phyloP scores from a whole-genome alignment of 2,888 invertebrate species.

The Tuberolachnus salignus region DNA sequence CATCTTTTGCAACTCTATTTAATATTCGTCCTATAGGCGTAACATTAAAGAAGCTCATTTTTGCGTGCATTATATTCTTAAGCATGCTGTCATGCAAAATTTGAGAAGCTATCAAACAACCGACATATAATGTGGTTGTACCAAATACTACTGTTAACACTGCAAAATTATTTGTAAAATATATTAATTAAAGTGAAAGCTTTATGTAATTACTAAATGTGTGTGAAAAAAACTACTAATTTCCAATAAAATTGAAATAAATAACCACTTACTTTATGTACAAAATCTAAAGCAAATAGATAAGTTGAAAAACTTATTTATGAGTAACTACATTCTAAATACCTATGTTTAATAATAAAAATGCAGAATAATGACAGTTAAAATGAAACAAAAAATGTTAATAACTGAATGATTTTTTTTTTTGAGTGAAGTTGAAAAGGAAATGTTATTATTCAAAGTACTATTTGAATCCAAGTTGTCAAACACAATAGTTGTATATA shows the following conservation, averaged over 20 bases:
- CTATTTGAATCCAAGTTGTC: too few species aligned
- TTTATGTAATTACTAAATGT: neutral
- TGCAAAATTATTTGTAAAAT: conserved; percentile 49
- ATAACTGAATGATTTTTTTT: too few species aligned
- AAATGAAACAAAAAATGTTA: too few species aligned
- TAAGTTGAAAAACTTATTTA: too few species aligned
- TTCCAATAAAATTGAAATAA: neutral
- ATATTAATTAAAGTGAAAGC: conserved; percentile 37
- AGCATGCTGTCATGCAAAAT: conserved; percentile 53
- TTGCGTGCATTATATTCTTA: conserved; percentile 55
- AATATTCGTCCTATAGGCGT: conserved; percentile 58
- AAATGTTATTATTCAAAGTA: too few species aligned
- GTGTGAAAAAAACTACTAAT: neutral
- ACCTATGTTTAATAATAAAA: too few species aligned
- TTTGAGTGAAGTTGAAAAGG: too few species aligned
- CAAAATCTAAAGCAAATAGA: neutral
- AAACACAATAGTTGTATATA: too few species aligned
- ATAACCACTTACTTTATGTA: neutral
- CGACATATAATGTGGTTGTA: conserved; percentile 51
- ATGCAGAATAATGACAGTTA: too few species aligned
- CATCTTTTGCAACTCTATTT: conserved; percentile 57
- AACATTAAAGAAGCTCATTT: conserved; percentile 56
- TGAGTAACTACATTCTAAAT: too few species aligned
- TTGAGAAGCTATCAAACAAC: conserved; percentile 50
- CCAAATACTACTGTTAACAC: conserved; percentile 52